Evolutionary conservation across 2,888 invertebrate species (phyloP).

Genomic region (Synanthedon tipuliformis): DNA sequence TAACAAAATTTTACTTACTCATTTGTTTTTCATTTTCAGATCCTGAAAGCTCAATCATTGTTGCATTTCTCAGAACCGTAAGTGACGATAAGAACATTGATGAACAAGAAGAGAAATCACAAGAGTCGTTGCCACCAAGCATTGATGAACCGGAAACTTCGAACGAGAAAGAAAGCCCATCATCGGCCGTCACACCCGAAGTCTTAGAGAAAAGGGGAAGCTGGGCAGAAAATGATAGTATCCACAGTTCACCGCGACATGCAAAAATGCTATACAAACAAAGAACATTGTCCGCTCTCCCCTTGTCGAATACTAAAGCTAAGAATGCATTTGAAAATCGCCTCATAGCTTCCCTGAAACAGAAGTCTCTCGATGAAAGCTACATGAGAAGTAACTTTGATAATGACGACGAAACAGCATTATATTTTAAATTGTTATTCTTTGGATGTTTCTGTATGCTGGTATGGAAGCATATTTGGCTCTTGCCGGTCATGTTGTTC

Average conservation of each 20-base stretch:
- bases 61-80: conserved; percentile 40
- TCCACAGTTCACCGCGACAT: conserved; percentile 44
- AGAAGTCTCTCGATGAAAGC: conserved; percentile 52
- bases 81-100: conserved; percentile 23
- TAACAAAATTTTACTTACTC: no score
- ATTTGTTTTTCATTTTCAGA: conserved; percentile 26
- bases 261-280: conserved; percentile 56
- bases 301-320: conserved; percentile 39
- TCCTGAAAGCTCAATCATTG: conserved; percentile 44
- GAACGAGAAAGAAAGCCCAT: conserved; percentile 42
- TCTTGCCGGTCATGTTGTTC: conserved; percentile 80
- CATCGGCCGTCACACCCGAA: conserved; percentile 38
- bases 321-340: conserved; percentile 44
- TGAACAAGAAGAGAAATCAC: conserved; percentile 25
- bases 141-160: conserved; percentile 40
- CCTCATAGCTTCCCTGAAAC: conserved; percentile 49
- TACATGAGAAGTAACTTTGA: conserved; percentile 52
- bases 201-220: conserved; percentile 32
- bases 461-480: conserved; percentile 88
- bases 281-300: conserved; percentile 55
- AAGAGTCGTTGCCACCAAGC: conserved; percentile 28
- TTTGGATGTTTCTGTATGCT: conserved; percentile 87
- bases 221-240: conserved; percentile 36
- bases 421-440: conserved; percentile 81
- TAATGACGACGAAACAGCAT: conserved; percentile 72